Base-by-base conservation (phyloP, 2,888 invertebrate genomes). In the Athetis lepigone region DNA sequence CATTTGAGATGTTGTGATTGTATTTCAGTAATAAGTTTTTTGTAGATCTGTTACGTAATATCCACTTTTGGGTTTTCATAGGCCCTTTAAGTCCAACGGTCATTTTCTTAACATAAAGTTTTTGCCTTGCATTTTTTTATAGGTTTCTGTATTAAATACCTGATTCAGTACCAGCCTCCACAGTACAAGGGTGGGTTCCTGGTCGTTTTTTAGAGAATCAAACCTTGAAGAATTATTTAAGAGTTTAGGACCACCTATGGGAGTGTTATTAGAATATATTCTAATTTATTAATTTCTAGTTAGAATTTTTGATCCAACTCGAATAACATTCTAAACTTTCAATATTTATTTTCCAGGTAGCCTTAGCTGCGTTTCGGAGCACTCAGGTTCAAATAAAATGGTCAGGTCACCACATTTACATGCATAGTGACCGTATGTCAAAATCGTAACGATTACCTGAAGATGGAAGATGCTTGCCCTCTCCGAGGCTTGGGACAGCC, bases 31-130 rank as follows among this genome's bases (percentile, higher is more conserved):
- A n/a, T n/a, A n/a, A n/a, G n/a, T n/a, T n/a, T n/a, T n/a, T n/a
- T n/a, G n/a, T n/a, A n/a, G n/a, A n/a, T n/a, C n/a, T n/a, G n/a
- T n/a, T n/a, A 5, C 18, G 5, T 5, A 8, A 43, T 29, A 27
- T 19, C 21, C 11, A 13, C 11, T 0, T 46, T 36, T 18, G 13
- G 9, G 8, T 13, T 46, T 70, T 60, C 57, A 68, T 64, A 66
- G 3, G 13, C 11, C 37, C 16, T n/a, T 23, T 40, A 1, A 33
- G 7, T 7, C 7, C 37, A 37, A 16, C 37, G n/a, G 37, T 46
- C 6, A n/a, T 16, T 43, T 1, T 27, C 13, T 16, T 25, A 9
- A 7, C 1, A 29, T 29, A 13, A 29, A 29, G 1, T 33, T 33
- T 13, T 33, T 1, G 4, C 2, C 33, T 13, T 33, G 33, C 33